A percentile compares a stretch with the other conserved stretches of the same genome.
Conservation (phyloP, 2,113 vertebrate genomes). For the Misgurnus anguillicaudatus region DNA sequence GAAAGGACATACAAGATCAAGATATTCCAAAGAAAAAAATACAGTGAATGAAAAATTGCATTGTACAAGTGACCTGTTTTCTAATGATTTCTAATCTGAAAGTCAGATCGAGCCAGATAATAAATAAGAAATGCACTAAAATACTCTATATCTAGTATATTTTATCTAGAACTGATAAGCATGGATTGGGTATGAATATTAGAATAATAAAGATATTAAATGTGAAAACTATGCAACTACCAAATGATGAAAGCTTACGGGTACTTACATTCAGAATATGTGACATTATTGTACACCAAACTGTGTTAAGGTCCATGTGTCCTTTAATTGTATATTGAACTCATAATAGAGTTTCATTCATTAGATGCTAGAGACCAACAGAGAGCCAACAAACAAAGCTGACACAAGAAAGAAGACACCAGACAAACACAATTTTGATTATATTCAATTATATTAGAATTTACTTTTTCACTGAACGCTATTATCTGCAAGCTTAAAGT, state of each 20-base stretch:
- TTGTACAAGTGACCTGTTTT: constrained; percentile 51
- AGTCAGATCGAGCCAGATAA: constrained; percentile 30
- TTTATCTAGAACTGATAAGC: constrained; percentile 16
- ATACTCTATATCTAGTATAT: neutral
- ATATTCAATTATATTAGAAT: too few species aligned
- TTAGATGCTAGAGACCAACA: too few species aligned
- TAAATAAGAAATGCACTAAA: constrained; percentile 38
- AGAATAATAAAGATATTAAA: constrained; percentile 53
- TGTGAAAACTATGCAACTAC: constrained; percentile 44
- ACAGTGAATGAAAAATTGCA: too few species aligned
- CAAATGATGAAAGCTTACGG: constrained; percentile 64
- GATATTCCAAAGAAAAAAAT: too few species aligned
- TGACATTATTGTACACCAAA: constrained; percentile 12
- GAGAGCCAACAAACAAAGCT: neutral
- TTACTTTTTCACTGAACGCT: constrained; percentile 3
- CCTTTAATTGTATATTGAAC: too few species aligned
- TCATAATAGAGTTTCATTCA: neutral
- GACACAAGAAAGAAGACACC: neutral
- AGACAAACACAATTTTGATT: neutral
- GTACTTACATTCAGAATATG: constrained; percentile 75
- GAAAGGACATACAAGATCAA: too few species aligned
- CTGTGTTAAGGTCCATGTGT: too few species aligned
- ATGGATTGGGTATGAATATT: constrained; percentile 49
- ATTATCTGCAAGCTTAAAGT: constrained; percentile 13
- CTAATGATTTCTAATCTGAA: constrained; percentile 43